These are phyloP conservation scores for Tetrapedia diversipes DNA, from an alignment of 2,888 invertebrate species.

Conservation along the genomic window DNA sequence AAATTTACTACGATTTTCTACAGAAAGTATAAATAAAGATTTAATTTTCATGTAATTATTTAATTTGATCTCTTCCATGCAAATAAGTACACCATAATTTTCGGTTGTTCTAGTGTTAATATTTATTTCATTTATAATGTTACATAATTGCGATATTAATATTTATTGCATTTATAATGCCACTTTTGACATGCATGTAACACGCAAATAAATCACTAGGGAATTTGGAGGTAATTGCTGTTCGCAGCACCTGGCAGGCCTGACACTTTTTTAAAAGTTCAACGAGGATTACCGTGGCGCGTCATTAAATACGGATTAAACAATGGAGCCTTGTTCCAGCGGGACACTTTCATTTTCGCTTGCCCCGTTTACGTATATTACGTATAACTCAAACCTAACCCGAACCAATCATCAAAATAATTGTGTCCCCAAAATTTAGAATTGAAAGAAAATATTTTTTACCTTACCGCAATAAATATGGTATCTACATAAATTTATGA, in stretches of 20 bases:
- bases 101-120: no score
- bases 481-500: background rate
- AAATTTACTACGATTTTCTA: no score
- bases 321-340: slow-evolving; percentile 52
- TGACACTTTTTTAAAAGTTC: slow-evolving; percentile 36
- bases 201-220: background rate
- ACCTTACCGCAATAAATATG: no score
- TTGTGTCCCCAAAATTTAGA: no score
- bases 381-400: no score
- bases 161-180: background rate
- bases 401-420: no score
- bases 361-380: slow-evolving; percentile 2
- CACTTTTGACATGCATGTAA: background rate
- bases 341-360: slow-evolving; percentile 61
- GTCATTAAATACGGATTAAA: slow-evolving; percentile 80
- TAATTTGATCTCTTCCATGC: no score
- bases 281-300: slow-evolving; percentile 59
- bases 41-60: no score
- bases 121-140: no score
- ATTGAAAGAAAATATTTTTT: background rate
- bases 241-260: background rate
- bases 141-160: no score
- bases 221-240: slow-evolving; percentile 8
- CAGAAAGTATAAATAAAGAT: no score
- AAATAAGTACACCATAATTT: no score